Percentiles rank a stretch among this genome's conserved stretches.
phyloP scores from a whole-genome alignment of 2,113 vertebrate genomes.

The Steatornis caripensis region DNA sequence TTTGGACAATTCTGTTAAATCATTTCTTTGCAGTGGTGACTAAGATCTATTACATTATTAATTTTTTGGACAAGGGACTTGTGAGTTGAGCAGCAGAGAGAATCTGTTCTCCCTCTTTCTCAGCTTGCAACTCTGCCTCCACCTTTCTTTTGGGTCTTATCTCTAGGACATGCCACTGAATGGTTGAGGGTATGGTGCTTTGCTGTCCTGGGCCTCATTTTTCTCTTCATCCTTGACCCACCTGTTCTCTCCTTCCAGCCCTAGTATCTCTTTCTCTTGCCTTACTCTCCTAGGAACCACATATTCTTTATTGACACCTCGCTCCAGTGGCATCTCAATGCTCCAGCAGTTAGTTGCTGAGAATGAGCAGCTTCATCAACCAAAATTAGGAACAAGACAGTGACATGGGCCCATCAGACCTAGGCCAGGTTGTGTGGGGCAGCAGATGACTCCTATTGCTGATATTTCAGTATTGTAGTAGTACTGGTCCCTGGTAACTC shows the following conservation, averaged over 20 bases:
- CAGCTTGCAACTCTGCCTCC: background rate
- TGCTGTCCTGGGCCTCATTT: background rate
- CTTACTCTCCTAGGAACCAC: background rate
- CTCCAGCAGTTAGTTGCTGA: background rate
- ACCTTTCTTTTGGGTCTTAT: background rate
- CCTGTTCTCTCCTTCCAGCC: background rate
- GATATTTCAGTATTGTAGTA: background rate
- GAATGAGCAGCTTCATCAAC: background rate
- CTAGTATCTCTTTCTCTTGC: background rate
- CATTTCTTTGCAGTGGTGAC: background rate
- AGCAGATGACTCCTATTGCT: background rate
- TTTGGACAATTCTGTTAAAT: background rate
- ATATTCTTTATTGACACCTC: background rate
- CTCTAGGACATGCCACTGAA: background rate
- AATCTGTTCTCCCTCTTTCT: background rate
- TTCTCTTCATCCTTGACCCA: background rate
- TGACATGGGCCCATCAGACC: accelerated
- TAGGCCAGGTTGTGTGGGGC: background rate
- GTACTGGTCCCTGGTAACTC: background rate
- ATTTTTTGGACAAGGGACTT: background rate
- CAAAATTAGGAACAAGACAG: background rate
- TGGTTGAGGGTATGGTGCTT: background rate
- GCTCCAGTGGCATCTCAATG: background rate
- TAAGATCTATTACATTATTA: background rate
- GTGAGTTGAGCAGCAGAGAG: background rate